Percentiles rank a stretch among this genome's conserved stretches.
Conservation (phyloP, 92 coral and sea anemone species). For the Zoanthus sansibaricus region DNA sequence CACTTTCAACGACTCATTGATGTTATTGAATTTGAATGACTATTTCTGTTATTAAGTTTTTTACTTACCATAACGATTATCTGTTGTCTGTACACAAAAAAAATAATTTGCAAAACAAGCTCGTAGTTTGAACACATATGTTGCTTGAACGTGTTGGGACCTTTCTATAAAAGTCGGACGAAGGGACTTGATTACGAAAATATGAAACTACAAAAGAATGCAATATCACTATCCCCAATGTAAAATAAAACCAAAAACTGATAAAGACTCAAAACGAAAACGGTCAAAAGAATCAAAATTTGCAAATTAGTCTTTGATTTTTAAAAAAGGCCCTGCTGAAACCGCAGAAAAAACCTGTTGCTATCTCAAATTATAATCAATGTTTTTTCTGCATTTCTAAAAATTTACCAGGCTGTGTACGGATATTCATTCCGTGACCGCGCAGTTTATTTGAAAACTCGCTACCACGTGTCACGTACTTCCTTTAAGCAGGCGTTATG, state of each 20-base stretch:
- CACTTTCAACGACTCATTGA: too few species aligned
- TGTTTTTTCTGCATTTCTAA: not conserved
- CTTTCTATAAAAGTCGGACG: not conserved
- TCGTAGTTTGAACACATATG: not conserved
- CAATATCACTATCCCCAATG: too few species aligned
- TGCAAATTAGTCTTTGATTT: too few species aligned
- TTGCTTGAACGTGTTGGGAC: not conserved
- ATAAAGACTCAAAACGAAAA: too few species aligned
- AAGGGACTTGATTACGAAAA: not conserved
- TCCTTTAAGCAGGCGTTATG: not conserved
- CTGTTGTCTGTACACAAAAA: too few species aligned
- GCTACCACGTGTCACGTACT: slow-evolving; percentile 1
- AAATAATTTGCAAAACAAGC: not conserved
- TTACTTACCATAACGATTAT: too few species aligned
- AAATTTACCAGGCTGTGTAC: not conserved
- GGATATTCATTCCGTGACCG: slow-evolving; percentile 5
- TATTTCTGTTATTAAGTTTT: too few species aligned
- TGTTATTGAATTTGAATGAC: too few species aligned
- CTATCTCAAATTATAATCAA: not conserved
- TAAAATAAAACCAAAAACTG: too few species aligned
- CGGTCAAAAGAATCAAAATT: too few species aligned
- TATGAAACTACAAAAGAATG: too few species aligned
- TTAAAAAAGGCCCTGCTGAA: not conserved
- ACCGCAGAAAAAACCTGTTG: not conserved
- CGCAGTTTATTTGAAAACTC: not conserved